phyloP scores from a whole-genome alignment of 2,113 vertebrate species.

The Lophura nycthemera region DNA sequence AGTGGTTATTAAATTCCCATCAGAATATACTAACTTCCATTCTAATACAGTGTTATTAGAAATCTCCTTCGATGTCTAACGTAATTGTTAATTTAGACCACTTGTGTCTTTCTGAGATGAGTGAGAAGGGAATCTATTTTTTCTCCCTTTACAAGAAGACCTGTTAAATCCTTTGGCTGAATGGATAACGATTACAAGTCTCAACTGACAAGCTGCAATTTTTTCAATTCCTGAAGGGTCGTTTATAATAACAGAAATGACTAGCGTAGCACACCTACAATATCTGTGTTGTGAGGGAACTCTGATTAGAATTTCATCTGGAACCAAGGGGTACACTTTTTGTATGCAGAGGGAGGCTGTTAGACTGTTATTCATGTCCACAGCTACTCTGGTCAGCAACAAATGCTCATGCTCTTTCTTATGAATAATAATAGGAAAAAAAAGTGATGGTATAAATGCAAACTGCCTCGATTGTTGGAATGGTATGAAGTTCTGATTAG shows the following conservation, averaged over 20 bases:
- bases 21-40: not conserved
- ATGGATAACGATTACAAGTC: slow-evolving; percentile 59
- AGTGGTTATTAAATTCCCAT: not conserved
- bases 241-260: slow-evolving; percentile 47
- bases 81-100: slow-evolving; percentile 44
- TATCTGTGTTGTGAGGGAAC: not conserved
- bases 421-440: not conserved
- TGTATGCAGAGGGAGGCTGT: not conserved
- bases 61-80: slow-evolving; percentile 26
- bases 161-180: slow-evolving; percentile 45
- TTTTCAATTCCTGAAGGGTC: slow-evolving; percentile 54
- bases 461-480: not conserved
- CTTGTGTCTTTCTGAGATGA: slow-evolving; percentile 24
- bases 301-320: slow-evolving; percentile 57
- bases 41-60: not conserved
- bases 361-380: slow-evolving; percentile 3
- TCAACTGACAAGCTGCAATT: slow-evolving; percentile 44
- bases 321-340: not conserved
- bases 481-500: slow-evolving; percentile 26
- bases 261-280: slow-evolving; percentile 22
- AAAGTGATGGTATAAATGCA: slow-evolving; percentile 6
- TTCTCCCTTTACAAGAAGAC: slow-evolving; percentile 2
- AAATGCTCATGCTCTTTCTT: not conserved
- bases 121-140: not conserved
- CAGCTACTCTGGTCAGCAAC: not conserved